Base-by-base conservation (phyloP, 2,113 vertebrate genomes). In the Cariama cristata region DNA sequence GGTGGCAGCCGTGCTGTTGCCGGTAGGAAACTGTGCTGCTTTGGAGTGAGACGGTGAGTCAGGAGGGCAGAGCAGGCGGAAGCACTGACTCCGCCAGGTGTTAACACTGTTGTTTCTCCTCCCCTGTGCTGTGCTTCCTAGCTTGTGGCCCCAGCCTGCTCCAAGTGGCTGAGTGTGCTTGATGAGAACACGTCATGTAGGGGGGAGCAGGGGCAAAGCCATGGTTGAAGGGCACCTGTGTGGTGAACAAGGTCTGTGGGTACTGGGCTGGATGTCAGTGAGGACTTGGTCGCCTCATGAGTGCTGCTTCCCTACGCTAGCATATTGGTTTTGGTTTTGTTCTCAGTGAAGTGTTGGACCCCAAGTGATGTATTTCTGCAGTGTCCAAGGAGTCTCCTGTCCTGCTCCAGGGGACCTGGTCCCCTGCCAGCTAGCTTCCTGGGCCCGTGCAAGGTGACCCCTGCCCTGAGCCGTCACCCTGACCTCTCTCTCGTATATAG, bases 401-500 rank as follows among this genome's bases (percentile, higher is more conserved):
- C 45, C 26, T 4, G 68, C 56, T 16, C 24, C 4, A 8, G 47
- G 52, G 60, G 26, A 11, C n/a, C 28, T 32, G 2, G 40, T 4
- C 45, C 64, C 58, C 56, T 27, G 71, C 86, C 85, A 42, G 84
- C 56, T 3, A 82, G 40, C 55, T 27, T 12, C 44, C 79, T 3
- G 14, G 23, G 35, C 72, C 80, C 23, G 3, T 27, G 60, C 15
- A 3, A 35, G 81, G 67, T 5, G 7, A 7, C 47, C 88, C 66
- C 55, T 11, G 80, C 69, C 64, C 64, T 27, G 42, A 58, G 93
- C 75, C 69, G 19, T 81, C 56, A 14, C 76, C 91, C 93, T 28
- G 72, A 55, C 93, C 91, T 86, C 62, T 86, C 74, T 88, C 94
- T 94, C 93, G 72, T 96, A 20, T 93, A 79, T 93, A 90, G 69